A percentile compares a stretch with the other conserved stretches of the same genome.
Conservation (phyloP, 64 coral and sea anemone species). For the Porites australiensis region DNA sequence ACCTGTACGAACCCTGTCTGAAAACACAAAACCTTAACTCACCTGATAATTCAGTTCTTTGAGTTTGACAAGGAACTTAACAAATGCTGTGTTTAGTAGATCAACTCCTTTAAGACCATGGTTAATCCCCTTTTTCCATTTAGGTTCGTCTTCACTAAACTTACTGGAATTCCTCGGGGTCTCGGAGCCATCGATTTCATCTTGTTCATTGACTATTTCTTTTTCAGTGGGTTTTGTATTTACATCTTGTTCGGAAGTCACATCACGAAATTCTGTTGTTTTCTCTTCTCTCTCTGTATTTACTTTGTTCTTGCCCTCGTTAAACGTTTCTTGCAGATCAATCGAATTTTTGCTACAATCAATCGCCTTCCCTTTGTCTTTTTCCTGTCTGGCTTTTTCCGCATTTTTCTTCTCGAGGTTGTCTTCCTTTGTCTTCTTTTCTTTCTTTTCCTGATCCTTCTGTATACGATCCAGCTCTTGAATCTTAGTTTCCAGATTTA, state of each 20-base stretch:
- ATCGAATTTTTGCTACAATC: neutral
- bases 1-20: neutral
- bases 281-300: neutral
- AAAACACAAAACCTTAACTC: neutral
- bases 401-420: neutral
- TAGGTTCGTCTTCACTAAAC: neutral
- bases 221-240: neutral
- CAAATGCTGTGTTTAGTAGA: constrained; percentile 25
- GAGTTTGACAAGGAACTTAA: constrained; percentile 65
- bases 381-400: neutral
- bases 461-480: neutral
- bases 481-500: neutral
- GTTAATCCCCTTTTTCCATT: neutral
- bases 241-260: neutral
- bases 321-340: neutral
- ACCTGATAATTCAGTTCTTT: constrained; percentile 88
- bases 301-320: neutral
- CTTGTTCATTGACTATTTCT: neutral
- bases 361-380: neutral
- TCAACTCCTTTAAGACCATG: constrained; percentile 52
- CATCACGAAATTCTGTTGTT: neutral
- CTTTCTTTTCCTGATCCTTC: neutral
- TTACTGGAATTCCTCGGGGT: too few relatives aligned
- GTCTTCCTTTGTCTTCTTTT: constrained; percentile 13
- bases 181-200: neutral